Evolutionary conservation across 2,888 invertebrate species (phyloP), one percentile per base, ranked within the genome.

Genomic region (Harpalus rubripes): DNA sequence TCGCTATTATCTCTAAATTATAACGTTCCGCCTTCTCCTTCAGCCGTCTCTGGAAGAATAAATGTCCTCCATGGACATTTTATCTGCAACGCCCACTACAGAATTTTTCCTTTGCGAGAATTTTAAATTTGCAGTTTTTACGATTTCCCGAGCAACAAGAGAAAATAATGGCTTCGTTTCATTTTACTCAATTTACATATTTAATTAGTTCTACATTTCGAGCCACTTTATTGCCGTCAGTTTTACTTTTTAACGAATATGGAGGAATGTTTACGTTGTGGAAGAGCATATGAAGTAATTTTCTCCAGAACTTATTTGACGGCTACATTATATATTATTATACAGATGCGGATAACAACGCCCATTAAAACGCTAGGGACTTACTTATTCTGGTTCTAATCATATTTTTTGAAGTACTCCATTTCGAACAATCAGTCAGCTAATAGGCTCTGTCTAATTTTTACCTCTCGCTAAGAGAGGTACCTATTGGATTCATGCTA

Each of bases 1-100:
- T 78, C 78, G 78, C 59, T 78, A 78, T 78, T 78, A 78, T 78
- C 78, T 59, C 56, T 78, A 78, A 78, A 78, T 78, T 78, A 78
- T 59, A 59, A 58, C 22, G 15, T 39, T 32, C 78, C 32, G 59
- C 78, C 78, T 78, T 22, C 32, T 26, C 32, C 58, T 59, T 59
- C 32, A 78, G 10, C 58, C 59, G 12, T 56, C 78, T 7, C 32
- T 78, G 22, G 58, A 78, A 78, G 78, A 78, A 56, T 78, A 59
- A 78, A 32, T 18, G 78, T 78, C 32, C 78, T 78, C 78, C 22
- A 58, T 78, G 78, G 78, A 58, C 59, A 58, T 78, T 78, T 78
- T 78, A 78, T 58, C 78, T 78, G 78, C 78, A 52, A 78, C 78
- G 59, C 78, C 78, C 58, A 78, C 78, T 58, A 56, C 22, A 59